Percentiles rank a stretch among this genome's conserved stretches.
Conservation (phyloP, 1,140 invertebrate species). For the Lucilia cuprina region DNA sequence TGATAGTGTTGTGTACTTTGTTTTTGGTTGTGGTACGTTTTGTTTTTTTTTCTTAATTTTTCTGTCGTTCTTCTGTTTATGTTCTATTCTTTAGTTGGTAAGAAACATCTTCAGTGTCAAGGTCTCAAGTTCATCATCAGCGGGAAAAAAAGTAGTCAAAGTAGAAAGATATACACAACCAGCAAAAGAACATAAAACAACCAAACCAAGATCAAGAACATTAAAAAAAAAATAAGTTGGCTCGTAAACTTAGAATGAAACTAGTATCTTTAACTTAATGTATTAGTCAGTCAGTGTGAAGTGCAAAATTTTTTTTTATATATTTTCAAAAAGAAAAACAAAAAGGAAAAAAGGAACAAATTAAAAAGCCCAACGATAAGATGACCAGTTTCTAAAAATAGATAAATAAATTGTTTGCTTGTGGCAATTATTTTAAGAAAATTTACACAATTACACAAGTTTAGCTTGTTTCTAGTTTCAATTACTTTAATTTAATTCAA, state of each 20-base stretch:
- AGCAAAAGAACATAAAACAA: background rate
- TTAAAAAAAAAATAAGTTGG: background rate
- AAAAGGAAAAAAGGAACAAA: background rate
- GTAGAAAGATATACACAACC: background rate
- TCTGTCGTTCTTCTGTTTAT: background rate
- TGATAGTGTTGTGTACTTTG: too few relatives aligned
- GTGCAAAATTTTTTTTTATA: background rate
- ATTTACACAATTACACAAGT: background rate
- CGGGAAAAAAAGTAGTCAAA: constrained; percentile 8
- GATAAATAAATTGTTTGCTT: background rate
- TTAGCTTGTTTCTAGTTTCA: background rate
- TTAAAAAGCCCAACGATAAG: background rate
- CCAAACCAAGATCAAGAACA: background rate
- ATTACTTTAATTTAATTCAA: background rate
- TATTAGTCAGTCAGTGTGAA: background rate
- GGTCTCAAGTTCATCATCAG: constrained; percentile 61
- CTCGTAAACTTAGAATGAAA: constrained; percentile 1
- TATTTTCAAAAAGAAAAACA: too few relatives aligned
- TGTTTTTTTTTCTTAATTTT: background rate
- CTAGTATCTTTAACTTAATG: background rate
- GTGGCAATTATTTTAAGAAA: background rate
- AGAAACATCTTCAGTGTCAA: constrained; percentile 62
- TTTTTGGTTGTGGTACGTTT: too few relatives aligned
- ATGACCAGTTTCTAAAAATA: background rate
- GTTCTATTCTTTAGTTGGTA: constrained; percentile 48